Conservation (phyloP, 1,140 invertebrate genomes). For the Ericerus pela region DNA sequence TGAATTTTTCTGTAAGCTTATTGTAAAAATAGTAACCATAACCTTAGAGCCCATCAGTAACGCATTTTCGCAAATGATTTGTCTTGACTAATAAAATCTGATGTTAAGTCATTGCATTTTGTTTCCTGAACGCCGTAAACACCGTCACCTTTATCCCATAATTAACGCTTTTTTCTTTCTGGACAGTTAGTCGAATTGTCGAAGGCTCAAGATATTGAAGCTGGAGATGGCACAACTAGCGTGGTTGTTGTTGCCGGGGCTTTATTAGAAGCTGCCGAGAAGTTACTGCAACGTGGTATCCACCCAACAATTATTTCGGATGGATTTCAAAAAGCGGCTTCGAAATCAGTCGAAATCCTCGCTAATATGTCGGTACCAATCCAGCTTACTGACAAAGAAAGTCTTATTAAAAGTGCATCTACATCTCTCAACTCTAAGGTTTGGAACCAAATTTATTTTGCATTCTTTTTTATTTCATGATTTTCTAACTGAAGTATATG, state of each 20-base stretch:
- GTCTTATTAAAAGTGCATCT: slow-evolving; percentile 82
- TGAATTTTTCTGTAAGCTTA: no score
- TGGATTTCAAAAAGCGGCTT: slow-evolving; percentile 81
- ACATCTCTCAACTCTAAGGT: slow-evolving; percentile 98
- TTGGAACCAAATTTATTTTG: no score
- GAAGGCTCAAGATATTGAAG: slow-evolving; percentile 96
- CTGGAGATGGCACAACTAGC: slow-evolving; percentile 97
- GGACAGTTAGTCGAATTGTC: slow-evolving; percentile 90
- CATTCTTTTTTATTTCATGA: no score
- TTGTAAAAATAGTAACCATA: no score
- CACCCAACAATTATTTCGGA: slow-evolving; percentile 97
- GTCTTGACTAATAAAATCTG: no score
- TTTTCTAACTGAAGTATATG: no score
- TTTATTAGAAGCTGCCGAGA: slow-evolving; percentile 87
- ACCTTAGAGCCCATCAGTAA: no score
- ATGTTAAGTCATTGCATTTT: no score
- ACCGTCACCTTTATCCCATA: no score
- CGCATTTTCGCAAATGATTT: no score
- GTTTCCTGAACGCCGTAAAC: no score
- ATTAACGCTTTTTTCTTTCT: background rate
- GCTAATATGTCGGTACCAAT: slow-evolving; percentile 72
- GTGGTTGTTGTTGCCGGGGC: slow-evolving; percentile 94
- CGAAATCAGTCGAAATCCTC: slow-evolving; percentile 73
- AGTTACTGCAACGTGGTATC: slow-evolving; percentile 83
- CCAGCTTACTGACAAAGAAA: slow-evolving; percentile 72